A percentile compares a stretch with the other conserved stretches of the same genome.
These are phyloP conservation scores for Tachyglossus aculeatus DNA, from an alignment of 2,797 vertebrate species.

Conservation along the genomic window DNA sequence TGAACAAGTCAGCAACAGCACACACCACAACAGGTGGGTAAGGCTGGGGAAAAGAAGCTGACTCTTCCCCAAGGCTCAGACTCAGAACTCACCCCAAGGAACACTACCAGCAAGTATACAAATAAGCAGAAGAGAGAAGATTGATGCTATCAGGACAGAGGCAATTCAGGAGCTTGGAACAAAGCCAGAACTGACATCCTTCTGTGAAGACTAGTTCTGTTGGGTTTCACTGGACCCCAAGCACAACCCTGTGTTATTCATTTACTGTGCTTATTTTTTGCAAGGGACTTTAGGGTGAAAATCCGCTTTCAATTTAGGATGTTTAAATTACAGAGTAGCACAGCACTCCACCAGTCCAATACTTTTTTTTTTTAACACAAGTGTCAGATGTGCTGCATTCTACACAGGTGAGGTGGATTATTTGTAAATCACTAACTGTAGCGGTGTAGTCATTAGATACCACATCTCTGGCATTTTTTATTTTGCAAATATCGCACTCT, in stretches of 20 bases:
- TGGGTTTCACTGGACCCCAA: not conserved
- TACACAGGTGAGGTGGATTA: not conserved
- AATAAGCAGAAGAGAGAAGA: not conserved
- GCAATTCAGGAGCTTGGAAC: not conserved
- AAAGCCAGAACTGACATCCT: not conserved
- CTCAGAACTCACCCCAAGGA: not conserved
- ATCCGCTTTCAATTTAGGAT: no score
- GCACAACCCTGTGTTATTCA: not conserved
- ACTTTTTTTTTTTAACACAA: no score
- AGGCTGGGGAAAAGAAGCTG: not conserved
- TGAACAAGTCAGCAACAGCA: not conserved
- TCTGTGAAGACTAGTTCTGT: not conserved
- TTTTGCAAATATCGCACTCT: no score
- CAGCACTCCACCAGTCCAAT: no score
- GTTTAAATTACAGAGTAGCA: no score
- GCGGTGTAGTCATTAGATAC: no score
- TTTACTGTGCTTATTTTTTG: no score
- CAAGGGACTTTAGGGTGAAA: no score
- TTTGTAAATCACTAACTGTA: no score
- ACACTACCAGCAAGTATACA: not conserved
- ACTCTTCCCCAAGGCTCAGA: not conserved
- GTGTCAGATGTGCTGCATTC: not conserved
- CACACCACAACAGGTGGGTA: not conserved
- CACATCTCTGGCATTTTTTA: no score
- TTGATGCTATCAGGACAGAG: not conserved